A percentile compares a stretch with the other conserved stretches of the same genome.
phyloP scores from a whole-genome alignment of 2,888 invertebrate species.

The Strigamia maritima region DNA sequence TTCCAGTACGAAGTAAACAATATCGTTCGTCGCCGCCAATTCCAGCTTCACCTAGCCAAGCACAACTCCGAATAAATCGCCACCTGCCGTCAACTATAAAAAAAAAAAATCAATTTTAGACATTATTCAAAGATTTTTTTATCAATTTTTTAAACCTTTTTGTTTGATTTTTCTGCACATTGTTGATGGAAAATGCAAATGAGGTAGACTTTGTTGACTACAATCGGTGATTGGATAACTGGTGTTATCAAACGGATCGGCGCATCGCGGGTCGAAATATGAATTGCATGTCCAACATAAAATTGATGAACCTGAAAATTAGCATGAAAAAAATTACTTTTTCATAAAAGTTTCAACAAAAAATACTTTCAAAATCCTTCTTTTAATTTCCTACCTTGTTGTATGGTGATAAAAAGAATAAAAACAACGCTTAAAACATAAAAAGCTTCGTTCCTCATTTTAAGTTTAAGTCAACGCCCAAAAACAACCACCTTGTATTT shows the following conservation, averaged over 20 bases:
- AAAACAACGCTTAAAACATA: too few relatives aligned
- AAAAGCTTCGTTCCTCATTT: too few relatives aligned
- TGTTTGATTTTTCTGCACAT: neutral
- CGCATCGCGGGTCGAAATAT: conserved; percentile 40
- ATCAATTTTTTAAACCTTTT: neutral
- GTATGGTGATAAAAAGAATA: too few relatives aligned
- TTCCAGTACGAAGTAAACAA: conserved; percentile 84
- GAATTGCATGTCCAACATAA: conserved; percentile 43
- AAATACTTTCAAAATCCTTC: too few relatives aligned
- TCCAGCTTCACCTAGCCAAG: conserved; percentile 84
- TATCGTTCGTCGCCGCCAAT: conserved; percentile 85
- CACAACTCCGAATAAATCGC: conserved; percentile 83
- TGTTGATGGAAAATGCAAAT: neutral
- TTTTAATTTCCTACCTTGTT: too few relatives aligned
- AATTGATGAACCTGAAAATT: conserved; percentile 40
- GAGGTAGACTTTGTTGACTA: neutral
- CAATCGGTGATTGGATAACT: neutral
- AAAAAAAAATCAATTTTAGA: too few relatives aligned
- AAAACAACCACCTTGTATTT: too few relatives aligned
- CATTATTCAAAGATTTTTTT: neutral
- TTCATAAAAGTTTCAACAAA: too few relatives aligned
- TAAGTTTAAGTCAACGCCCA: too few relatives aligned
- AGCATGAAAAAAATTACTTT: neutral
- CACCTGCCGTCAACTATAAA: conserved; percentile 76
- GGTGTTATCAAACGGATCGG: conserved; percentile 37